Base-by-base conservation (phyloP, 2,113 vertebrate genomes). In the Oncorhynchus clarkii region DNA sequence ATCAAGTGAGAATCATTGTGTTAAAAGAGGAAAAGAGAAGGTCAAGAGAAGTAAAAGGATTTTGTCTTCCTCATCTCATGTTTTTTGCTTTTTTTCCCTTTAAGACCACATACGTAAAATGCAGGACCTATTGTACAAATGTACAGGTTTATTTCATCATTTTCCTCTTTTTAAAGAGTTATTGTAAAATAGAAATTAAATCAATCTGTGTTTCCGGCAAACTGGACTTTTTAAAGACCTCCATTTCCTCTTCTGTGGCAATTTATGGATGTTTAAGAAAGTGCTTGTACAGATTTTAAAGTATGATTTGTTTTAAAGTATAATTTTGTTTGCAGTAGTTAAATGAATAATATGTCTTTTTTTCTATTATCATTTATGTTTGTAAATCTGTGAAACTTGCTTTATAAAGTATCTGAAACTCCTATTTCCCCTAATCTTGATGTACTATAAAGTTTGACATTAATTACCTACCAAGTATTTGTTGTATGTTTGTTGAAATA, bases 1-100 rank as follows among this genome's bases (percentile, higher is more conserved):
- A 97, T 99, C 93, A 99, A 99, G 92, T 99, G 92, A 90, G 68
- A 51, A n/a, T 12, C 20, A n/a, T n/a, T 26, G 8, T 49, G 39
- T 31, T 49, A n/a, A 68, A 24, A 85, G 76, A 64, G 5, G 48
- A 71, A 45, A 29, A 62, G 54, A 75, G 48, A 22, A 60, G n/a
- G 6, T 60, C 14, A 7, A 51, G 71, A 78, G 72, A 79, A 82
- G 74, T 62, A 77, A 73, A 75, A 70, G 76, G 85, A 82, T 77
- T 67, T 80, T 76, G 89, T 89, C 86, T 90, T 91, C 88, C 85
- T 89, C 80, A 16, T 13, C 22, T 31, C 39, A 54, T 72, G 24
- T 67, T 78, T 78, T 48, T 69, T 24, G 78, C n/a, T 29, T 64
- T 74, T 75, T 75, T 82, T 71, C 39, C 75, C 57, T 80, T 85